Conservation (phyloP, 1,140 invertebrate genomes). For the Vanessa atalanta region DNA sequence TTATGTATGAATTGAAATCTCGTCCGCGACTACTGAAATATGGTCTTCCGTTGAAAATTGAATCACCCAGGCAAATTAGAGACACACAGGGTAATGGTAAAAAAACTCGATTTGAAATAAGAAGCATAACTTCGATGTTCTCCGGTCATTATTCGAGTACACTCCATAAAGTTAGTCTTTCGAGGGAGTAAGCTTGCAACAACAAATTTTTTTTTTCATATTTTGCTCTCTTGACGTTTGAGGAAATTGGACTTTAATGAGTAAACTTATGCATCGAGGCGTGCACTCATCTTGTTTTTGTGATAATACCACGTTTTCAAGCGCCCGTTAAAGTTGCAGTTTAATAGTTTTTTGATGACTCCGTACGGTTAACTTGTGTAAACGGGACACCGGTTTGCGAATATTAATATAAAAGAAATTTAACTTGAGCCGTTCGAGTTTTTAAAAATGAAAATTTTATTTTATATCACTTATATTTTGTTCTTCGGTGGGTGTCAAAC, state of each 20-base stretch:
- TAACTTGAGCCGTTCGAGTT: background rate
- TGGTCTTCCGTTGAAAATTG: slow-evolving; percentile 65
- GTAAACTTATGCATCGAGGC: slow-evolving; percentile 56
- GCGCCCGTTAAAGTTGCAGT: slow-evolving; percentile 33
- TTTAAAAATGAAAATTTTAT: background rate
- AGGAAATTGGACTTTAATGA: slow-evolving; percentile 61
- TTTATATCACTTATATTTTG: too few relatives aligned
- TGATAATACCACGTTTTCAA: slow-evolving; percentile 42
- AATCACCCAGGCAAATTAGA: slow-evolving; percentile 65
- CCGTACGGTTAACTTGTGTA: slow-evolving; percentile 28
- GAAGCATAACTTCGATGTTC: slow-evolving; percentile 42
- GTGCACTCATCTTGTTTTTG: slow-evolving; percentile 45
- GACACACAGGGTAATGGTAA: slow-evolving; percentile 49
- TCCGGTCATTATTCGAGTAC: slow-evolving; percentile 49
- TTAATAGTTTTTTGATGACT: slow-evolving; percentile 36
- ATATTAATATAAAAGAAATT: slow-evolving; percentile 14
- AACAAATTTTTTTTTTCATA: slow-evolving; percentile 52
- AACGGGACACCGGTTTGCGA: slow-evolving; percentile 12
- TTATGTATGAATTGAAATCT: slow-evolving; percentile 80
- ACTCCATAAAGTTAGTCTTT: slow-evolving; percentile 49
- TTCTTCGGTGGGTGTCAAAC: too few relatives aligned
- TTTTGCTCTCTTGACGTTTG: slow-evolving; percentile 53
- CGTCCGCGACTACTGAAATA: slow-evolving; percentile 72
- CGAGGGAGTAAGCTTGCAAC: slow-evolving; percentile 44
- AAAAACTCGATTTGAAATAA: slow-evolving; percentile 42